Evolutionary conservation across 2,888 invertebrate species (phyloP).

Genomic region (Metalampra italica): DNA sequence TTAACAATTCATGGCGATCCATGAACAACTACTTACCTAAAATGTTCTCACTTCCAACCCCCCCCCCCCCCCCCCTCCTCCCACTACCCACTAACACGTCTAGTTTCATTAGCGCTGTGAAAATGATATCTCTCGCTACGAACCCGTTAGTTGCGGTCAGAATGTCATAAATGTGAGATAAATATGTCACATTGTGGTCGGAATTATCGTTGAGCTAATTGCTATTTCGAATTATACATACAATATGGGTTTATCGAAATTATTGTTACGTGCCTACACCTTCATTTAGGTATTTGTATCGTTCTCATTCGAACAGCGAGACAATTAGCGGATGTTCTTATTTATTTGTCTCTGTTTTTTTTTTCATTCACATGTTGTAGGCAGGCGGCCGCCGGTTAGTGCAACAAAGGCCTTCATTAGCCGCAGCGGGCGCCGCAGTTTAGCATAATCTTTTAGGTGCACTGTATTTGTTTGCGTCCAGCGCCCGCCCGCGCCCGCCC

Average conservation of each 20-base stretch:
- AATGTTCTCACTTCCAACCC: no score
- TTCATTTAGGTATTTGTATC: no score
- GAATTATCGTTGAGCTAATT: not conserved
- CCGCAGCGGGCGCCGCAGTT: slow-evolving; percentile 15
- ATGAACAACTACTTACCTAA: no score
- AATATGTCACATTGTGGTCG: not conserved
- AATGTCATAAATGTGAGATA: not conserved
- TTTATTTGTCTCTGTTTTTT: no score
- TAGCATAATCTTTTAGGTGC: slow-evolving; percentile 30
- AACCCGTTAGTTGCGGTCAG: not conserved
- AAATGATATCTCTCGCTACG: not conserved
- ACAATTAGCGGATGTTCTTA: no score
- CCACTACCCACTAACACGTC: not conserved
- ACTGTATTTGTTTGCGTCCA: slow-evolving; percentile 20
- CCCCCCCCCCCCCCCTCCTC: not conserved
- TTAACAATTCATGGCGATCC: no score
- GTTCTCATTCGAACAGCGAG: no score
- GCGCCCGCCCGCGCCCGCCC: slow-evolving; percentile 6
- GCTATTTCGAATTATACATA: no score
- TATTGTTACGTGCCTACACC: no score
- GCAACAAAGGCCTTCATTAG: not conserved
- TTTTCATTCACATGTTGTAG: no score
- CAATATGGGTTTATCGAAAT: no score
- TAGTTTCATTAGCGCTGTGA: not conserved
- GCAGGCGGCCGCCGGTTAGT: not conserved